Evolutionary conservation across 2,888 invertebrate genomes (phyloP).

Genomic region (Archips xylosteana): DNA sequence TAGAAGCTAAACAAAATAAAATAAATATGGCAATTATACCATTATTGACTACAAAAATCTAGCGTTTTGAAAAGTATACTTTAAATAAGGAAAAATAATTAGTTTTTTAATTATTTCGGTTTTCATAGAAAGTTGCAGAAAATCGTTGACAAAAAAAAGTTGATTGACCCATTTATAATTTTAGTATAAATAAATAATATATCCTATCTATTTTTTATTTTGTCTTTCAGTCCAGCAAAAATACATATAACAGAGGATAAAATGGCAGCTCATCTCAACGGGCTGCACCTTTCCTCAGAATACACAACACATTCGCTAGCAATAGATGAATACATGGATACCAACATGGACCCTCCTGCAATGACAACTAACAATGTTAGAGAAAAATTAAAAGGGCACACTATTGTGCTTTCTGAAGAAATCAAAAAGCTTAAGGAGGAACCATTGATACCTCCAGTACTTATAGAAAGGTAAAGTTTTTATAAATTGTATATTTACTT

Average conservation of each 20-base stretch:
- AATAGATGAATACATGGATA: constrained; percentile 66
- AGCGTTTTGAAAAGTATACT: too few relatives aligned
- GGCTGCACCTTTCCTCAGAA: constrained; percentile 89
- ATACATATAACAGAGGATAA: constrained; percentile 93
- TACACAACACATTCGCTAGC: constrained; percentile 66
- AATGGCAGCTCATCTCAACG: constrained; percentile 92
- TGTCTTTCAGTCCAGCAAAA: constrained; percentile 85
- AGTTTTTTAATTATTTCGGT: too few relatives aligned
- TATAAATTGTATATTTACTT: not conserved
- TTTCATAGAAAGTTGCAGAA: too few relatives aligned
- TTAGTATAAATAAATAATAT: not conserved
- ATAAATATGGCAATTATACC: too few relatives aligned
- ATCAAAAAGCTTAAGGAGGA: constrained; percentile 88
- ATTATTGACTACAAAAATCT: too few relatives aligned
- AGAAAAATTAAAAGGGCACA: constrained; percentile 80
- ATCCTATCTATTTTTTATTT: not conserved
- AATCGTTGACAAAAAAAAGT: too few relatives aligned
- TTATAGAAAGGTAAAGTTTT: constrained; percentile 83
- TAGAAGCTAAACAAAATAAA: too few relatives aligned
- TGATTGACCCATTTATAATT: too few relatives aligned
- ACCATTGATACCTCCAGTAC: constrained; percentile 87
- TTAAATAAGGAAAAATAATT: too few relatives aligned
- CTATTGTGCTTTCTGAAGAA: constrained; percentile 89
- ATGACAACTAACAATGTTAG: constrained; percentile 44
- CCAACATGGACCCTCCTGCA: constrained; percentile 60